A percentile compares a stretch with the other conserved stretches of the same genome.
phyloP scores from a whole-genome alignment of 2,888 invertebrate genomes.

The Nomada lathburiana region DNA sequence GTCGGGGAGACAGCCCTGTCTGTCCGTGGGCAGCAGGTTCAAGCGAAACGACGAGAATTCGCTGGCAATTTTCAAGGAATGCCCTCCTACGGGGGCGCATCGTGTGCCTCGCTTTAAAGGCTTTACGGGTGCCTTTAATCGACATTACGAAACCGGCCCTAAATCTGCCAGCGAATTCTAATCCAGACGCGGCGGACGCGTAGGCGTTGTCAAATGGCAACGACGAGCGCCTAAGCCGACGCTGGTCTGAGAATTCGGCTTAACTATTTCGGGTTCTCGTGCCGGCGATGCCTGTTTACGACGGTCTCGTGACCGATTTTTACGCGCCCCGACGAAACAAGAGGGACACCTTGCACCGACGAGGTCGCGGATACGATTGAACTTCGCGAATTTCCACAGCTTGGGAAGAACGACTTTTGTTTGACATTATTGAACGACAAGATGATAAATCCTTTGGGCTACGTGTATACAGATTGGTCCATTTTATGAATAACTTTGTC shows the following conservation, averaged over 20 bases:
- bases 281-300: conserved; percentile 60
- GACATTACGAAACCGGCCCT: conserved; percentile 54
- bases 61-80: neutral
- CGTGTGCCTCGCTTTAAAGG: neutral
- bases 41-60: neutral
- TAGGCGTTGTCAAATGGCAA: conserved; percentile 72
- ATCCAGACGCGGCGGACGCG: conserved; percentile 59
- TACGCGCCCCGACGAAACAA: conserved; percentile 31
- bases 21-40: neutral
- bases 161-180: conserved; percentile 64
- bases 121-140: conserved; percentile 44
- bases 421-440: too few relatives aligned
- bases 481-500: too few relatives aligned
- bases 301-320: conserved; percentile 64
- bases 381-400: too few relatives aligned
- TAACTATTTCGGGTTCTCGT: conserved; percentile 67
- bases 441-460: too few relatives aligned
- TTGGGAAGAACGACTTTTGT: too few relatives aligned
- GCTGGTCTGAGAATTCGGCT: conserved; percentile 67
- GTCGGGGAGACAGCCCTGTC: neutral
- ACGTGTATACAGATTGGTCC: too few relatives aligned
- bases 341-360: neutral
- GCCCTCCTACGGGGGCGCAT: neutral
- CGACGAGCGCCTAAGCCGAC: conserved; percentile 64
- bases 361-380: too few relatives aligned